Percentiles rank a stretch among this genome's conserved stretches.
phyloP scores from a whole-genome alignment of 2,797 vertebrate genomes.

The Tenualosa ilisha region DNA sequence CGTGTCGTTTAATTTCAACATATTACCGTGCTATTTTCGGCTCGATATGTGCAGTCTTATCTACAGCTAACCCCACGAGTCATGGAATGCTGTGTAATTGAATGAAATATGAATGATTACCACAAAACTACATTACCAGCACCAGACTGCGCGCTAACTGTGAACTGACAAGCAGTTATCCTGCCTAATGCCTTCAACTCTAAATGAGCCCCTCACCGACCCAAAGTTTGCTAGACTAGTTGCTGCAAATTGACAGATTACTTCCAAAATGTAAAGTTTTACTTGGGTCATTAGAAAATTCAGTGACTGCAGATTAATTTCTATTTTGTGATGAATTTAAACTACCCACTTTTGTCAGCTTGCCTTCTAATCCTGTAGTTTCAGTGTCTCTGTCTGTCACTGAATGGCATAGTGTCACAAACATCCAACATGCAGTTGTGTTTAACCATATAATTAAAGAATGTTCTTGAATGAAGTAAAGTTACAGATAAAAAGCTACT shows the following conservation, averaged over 20 bases:
- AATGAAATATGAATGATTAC: background rate
- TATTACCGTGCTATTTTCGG: background rate
- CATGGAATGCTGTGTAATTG: background rate
- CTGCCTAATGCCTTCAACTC: background rate
- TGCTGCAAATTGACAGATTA: too few species aligned
- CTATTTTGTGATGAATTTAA: too few species aligned
- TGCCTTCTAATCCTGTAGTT: too few species aligned
- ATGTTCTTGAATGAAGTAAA: background rate
- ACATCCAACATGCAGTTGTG: too few species aligned
- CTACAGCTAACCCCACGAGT: background rate
- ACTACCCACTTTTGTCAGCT: too few species aligned
- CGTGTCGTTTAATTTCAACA: conserved; percentile 12
- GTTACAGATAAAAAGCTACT: background rate
- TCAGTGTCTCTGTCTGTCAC: too few species aligned
- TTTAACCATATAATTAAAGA: too few species aligned
- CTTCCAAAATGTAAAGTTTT: too few species aligned
- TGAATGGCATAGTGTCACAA: too few species aligned
- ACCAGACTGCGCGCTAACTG: background rate
- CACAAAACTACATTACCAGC: background rate
- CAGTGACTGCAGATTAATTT: too few species aligned
- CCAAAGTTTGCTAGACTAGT: background rate
- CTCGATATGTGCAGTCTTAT: background rate
- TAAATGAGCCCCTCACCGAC: background rate
- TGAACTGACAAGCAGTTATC: background rate
- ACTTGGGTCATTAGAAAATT: too few species aligned